These are phyloP conservation scores for Tapera naevia DNA, from an alignment of 2,797 vertebrate species.

Conservation along the genomic window DNA sequence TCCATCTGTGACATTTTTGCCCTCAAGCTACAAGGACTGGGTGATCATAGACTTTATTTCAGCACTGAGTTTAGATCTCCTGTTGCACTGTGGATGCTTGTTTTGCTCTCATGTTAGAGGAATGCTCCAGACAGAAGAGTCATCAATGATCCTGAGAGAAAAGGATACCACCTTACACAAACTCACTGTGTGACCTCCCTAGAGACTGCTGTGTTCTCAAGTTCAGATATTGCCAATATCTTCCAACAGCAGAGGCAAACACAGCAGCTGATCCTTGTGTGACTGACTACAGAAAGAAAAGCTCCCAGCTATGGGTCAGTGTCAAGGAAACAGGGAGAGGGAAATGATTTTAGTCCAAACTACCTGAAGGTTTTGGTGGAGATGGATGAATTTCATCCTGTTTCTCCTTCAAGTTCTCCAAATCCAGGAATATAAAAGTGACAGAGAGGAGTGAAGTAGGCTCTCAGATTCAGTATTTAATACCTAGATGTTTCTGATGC, in stretches of 20 bases:
- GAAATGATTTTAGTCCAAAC: background rate
- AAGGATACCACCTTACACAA: background rate
- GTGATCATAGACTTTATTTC: constrained; percentile 18
- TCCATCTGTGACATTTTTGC: constrained; percentile 12
- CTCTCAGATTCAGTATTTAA: constrained; percentile 22
- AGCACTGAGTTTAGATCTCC: background rate
- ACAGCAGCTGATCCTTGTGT: background rate
- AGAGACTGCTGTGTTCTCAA: background rate
- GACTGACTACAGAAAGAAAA: background rate
- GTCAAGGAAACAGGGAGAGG: background rate
- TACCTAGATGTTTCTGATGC: background rate
- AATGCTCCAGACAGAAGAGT: background rate
- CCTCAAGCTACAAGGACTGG: background rate
- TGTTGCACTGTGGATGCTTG: background rate
- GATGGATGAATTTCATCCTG: background rate
- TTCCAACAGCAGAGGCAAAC: background rate
- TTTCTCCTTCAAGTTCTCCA: background rate
- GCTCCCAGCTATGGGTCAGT: background rate
- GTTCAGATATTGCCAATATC: background rate
- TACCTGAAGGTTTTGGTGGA: background rate
- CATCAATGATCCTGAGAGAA: background rate
- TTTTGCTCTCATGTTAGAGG: background rate
- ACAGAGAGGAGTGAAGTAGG: background rate
- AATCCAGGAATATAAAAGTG: constrained; percentile 1
- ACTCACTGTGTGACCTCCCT: background rate